phyloP scores from a whole-genome alignment of 2,797 vertebrate species.

The Crocodylus rhombifer region DNA sequence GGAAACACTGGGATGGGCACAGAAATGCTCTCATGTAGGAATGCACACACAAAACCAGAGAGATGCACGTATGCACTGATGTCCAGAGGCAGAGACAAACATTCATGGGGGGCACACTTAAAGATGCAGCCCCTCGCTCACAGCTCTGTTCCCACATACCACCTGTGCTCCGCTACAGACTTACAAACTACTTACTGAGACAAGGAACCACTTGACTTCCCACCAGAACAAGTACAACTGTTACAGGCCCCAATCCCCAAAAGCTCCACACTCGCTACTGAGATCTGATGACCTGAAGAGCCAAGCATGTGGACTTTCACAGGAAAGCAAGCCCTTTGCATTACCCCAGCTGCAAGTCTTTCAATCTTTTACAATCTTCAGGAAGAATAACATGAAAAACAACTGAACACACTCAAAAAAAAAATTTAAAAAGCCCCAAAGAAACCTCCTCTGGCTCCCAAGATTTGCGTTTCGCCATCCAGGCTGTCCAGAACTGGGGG shows the following conservation, averaged over 20 bases:
- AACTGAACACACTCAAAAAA: neutral
- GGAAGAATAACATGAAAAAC: neutral
- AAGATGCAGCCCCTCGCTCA: no score
- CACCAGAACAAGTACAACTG: neutral
- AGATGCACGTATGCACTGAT: neutral
- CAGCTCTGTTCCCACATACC: neutral
- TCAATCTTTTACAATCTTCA: neutral
- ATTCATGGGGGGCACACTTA: neutral
- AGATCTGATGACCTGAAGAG: neutral
- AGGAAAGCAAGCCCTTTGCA: neutral
- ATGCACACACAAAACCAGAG: neutral
- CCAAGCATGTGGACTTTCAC: neutral
- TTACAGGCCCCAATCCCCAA: neutral
- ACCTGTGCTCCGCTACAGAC: neutral
- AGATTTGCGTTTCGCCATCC: neutral
- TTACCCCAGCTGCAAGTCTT: neutral
- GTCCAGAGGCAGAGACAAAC: neutral
- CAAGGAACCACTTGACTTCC: neutral
- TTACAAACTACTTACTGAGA: neutral
- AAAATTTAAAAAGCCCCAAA: no score
- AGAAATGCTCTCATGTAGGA: neutral
- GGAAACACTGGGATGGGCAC: neutral
- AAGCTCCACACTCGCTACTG: neutral
- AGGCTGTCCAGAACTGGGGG: neutral
- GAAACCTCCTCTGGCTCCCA: neutral